Evolutionary conservation across 1,140 invertebrate species (phyloP), one percentile per base, ranked within the genome.

Genomic region (Zaprionus ghesquierei): DNA sequence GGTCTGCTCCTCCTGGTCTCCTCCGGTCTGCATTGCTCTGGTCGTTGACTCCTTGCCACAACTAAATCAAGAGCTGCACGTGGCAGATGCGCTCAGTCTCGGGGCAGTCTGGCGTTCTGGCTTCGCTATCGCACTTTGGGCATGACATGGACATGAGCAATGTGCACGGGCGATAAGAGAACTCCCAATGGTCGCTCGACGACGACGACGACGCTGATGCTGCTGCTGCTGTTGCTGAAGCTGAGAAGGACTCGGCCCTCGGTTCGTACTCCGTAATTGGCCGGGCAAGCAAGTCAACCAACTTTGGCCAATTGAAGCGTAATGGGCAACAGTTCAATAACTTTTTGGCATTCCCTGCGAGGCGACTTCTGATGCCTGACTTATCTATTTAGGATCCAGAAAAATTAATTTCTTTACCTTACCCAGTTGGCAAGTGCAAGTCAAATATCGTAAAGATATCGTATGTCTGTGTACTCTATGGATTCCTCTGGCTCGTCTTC

Each of bases 321-420:
- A 85, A 85, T 85, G 81, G 81, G 81, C 81, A 79, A 85, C 81
- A 85, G 81, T 85, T 85, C 81, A 85, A 85, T 85, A 85, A 85
- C 81, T 85, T 85, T 84, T 85, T 85, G 81, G 81, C 81, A 74
- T 69, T 63, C 66, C 59, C 44, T 69, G 25, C 68, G 35, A 68
- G 54, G 55, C 55, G 8, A 38, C 54, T 51, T 35, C 31, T 38
- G 44, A 59, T 59, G 56, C 8, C 25, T 29, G 12, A 33, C 71
- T 63, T 63, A 74, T 74, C 63, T 54, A 49, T 22, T 18, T 51
- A 31, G 29, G 13, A 61, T 73, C 50, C 22, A 33, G 27, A 59
- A 56, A 66, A 56, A 66, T 58, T 66, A 58, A 66, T 46, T 58
- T 46, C 25, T 58, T n/a, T 54, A 22, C 41, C 41, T 46, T 46